Evolutionary conservation across 2,797 vertebrate genomes (phyloP).

Genomic region (Cyprinella venusta): DNA sequence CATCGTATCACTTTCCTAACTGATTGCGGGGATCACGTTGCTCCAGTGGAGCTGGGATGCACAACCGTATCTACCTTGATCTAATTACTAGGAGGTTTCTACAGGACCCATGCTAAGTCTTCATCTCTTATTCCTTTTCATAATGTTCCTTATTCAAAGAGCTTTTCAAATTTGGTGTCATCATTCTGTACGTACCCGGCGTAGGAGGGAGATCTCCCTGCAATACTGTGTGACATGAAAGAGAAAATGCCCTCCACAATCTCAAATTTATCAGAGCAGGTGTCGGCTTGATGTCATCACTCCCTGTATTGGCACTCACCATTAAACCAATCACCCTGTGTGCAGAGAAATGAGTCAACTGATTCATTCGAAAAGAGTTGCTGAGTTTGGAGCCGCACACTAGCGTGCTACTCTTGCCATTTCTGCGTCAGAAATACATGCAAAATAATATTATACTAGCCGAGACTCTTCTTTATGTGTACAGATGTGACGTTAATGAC

Average conservation of each 20-base stretch:
- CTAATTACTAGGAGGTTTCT: slow-evolving; percentile 43
- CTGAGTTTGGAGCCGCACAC: background rate
- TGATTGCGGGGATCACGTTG: slow-evolving; percentile 5
- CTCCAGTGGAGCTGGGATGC: background rate
- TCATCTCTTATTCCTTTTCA: slow-evolving; percentile 59
- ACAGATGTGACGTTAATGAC: too few relatives aligned
- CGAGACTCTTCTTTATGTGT: too few relatives aligned
- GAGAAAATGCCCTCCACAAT: slow-evolving; percentile 31
- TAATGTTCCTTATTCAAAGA: slow-evolving; percentile 36
- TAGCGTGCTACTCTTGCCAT: background rate
- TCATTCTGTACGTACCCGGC: slow-evolving; percentile 23
- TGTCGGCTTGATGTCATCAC: slow-evolving; percentile 33
- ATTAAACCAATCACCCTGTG: background rate
- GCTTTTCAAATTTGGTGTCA: slow-evolving; percentile 52
- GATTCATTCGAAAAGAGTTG: background rate
- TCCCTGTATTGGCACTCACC: background rate
- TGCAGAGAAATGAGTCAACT: background rate
- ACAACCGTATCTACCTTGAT: slow-evolving; percentile 16
- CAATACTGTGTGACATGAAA: slow-evolving; percentile 37
- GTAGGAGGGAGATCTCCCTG: slow-evolving; percentile 41
- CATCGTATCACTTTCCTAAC: background rate
- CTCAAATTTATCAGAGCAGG: background rate
- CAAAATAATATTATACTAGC: too few relatives aligned
- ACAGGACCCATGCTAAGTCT: slow-evolving; percentile 21
- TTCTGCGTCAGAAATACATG: background rate